These are phyloP conservation scores for Narcine bancroftii DNA, from an alignment of 2,113 vertebrate genomes.

Conservation along the genomic window DNA sequence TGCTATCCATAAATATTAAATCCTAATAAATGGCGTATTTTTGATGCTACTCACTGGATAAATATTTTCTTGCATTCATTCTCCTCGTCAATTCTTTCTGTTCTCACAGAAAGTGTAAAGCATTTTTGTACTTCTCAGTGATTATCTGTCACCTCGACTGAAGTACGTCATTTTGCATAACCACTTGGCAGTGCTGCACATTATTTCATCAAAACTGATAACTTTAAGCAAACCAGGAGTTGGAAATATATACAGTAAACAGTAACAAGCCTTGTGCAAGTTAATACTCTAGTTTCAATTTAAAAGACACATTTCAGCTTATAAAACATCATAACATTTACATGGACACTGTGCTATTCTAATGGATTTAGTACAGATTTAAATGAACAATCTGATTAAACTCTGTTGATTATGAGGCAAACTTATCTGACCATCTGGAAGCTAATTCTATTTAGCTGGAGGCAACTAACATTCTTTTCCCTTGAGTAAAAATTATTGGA, in stretches of 20 bases:
- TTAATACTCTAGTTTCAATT: background rate
- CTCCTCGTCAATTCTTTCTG: background rate
- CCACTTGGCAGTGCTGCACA: background rate
- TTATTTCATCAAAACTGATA: background rate
- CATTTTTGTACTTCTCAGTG: background rate
- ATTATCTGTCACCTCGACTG: background rate
- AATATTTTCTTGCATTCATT: background rate
- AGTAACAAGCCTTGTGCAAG: background rate
- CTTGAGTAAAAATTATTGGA: constrained; percentile 10
- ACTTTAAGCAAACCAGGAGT: background rate
- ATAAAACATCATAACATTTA: background rate
- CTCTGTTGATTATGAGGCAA: background rate
- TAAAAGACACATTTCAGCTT: background rate
- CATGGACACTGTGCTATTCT: background rate
- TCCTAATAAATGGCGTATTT: no score
- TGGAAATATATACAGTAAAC: background rate
- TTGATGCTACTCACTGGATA: no score
- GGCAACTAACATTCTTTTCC: background rate
- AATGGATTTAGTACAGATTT: background rate
- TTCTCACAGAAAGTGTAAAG: background rate
- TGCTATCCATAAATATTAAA: background rate
- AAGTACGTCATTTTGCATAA: background rate
- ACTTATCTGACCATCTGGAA: background rate
- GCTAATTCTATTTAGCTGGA: background rate
- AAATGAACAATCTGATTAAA: background rate